Evolutionary conservation across 2,797 vertebrate genomes (phyloP), one percentile per base, ranked within the genome.

Genomic region (Myotis planiceps): DNA sequence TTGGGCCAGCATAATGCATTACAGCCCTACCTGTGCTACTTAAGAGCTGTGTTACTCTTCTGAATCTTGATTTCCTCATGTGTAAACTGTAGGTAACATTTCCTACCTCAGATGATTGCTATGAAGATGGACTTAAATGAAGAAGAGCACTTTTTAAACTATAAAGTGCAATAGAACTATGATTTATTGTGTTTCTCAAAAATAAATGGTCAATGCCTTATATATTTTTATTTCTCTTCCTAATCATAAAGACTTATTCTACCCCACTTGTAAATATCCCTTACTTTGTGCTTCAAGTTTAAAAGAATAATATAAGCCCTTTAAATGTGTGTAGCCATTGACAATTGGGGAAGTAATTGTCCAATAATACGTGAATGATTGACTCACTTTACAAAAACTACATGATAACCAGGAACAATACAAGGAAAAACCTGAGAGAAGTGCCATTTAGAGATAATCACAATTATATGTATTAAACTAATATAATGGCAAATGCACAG

Each of bases 341-440:
- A 78, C 13, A 37, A 32, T 60, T 81, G 92, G 72, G 66, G 86
- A 88, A 95, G 23, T 32, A 84, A 96, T 76, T 76, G 21, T 45
- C 71, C 34, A 72, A 68, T 42, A 90, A 90, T 63, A 76, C 12
- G 2, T 66, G 47, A 90, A 81, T 14, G 34, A 75, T 4, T 23
- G 7, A 51, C 27, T 55, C 85, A 69, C 45, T 92, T 95, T 34
- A 76, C 16, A 75, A 90, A 94, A 93, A 86, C 13, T 83, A 55
- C 18, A 79, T n/a, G 12, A 23, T 49, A 51, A 49, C 58, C 10
- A 29, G 16, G 47, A 88, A 81, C 60, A 89, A 85, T 42, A 29
- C 0, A 6, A 74, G 12, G 23, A 18, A 80, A 87, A 60, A 51
- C 9, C 19, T 34, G 25, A 69, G 12, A 69, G 37, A 84, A 82